phyloP scores from a whole-genome alignment of 2,797 vertebrate species.

The Poecilia gillii region DNA sequence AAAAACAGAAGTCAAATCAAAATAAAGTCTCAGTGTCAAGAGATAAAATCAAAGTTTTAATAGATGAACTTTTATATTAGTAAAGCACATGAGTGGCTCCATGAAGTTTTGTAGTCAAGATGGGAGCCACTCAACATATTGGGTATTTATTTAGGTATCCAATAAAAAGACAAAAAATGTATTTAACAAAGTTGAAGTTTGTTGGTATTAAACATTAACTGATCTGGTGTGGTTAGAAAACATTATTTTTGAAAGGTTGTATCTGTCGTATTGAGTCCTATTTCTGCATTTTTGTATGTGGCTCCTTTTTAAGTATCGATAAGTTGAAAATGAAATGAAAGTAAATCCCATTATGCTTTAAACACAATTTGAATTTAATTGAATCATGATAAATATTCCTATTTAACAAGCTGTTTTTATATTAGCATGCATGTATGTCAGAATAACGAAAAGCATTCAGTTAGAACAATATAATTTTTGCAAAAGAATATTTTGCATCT shows the following conservation, averaged over 20 bases:
- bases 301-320: neutral
- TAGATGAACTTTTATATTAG: neutral
- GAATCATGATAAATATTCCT: neutral
- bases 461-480: neutral
- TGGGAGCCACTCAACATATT: neutral
- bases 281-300: neutral
- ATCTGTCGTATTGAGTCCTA: neutral
- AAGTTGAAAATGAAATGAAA: neutral
- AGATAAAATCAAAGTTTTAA: neutral
- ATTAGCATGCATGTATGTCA: neutral
- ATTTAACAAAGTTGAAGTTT: neutral
- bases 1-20: too few species aligned
- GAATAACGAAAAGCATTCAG: neutral
- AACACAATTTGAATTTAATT: neutral
- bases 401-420: neutral
- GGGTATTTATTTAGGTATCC: neutral
- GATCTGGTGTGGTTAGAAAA: neutral
- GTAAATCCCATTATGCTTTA: neutral
- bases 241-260: neutral
- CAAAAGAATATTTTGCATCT: neutral
- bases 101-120: neutral
- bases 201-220: neutral
- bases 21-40: constrained; percentile 1
- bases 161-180: neutral
- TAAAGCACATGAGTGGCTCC: neutral